Evolutionary conservation across 92 coral and sea anemone genomes (phyloP).

Genomic region (Epizoanthus rinbou): DNA sequence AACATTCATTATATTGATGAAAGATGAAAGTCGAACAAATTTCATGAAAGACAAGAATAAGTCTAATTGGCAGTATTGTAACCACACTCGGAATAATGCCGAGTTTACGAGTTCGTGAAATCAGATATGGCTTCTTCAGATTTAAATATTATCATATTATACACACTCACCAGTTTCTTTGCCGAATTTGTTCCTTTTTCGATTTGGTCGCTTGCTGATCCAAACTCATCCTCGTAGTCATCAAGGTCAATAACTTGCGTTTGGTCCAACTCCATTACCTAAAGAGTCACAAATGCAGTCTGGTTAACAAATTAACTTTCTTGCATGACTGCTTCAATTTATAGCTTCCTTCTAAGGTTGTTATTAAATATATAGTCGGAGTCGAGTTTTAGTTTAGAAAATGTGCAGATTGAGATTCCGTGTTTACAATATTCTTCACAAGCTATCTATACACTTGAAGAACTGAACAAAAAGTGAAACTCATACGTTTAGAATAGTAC

Average conservation of each 20-base stretch:
- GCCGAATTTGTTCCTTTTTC: slow-evolving; percentile 3
- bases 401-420: not conserved
- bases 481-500: not conserved
- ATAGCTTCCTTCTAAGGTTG: too few relatives aligned
- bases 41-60: too few relatives aligned
- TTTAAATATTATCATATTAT: too few relatives aligned
- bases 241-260: slow-evolving; percentile 36
- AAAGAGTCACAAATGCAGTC: not conserved
- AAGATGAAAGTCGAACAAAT: too few relatives aligned
- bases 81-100: too few relatives aligned
- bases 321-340: not conserved
- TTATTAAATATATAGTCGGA: not conserved
- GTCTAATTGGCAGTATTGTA: too few relatives aligned
- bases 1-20: too few relatives aligned
- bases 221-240: slow-evolving; percentile 28
- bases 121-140: too few relatives aligned
- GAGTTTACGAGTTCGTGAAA: too few relatives aligned
- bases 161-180: slow-evolving; percentile 22
- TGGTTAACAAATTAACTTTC: not conserved
- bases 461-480: not conserved
- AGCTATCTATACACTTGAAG: not conserved
- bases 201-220: slow-evolving; percentile 6
- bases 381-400: not conserved
- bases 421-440: not conserved
- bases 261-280: slow-evolving; percentile 32